A percentile compares a stretch with the other conserved stretches of the same genome.
phyloP scores from a whole-genome alignment of 2,888 invertebrate species.

The Ommatoiulus sabulosus region DNA sequence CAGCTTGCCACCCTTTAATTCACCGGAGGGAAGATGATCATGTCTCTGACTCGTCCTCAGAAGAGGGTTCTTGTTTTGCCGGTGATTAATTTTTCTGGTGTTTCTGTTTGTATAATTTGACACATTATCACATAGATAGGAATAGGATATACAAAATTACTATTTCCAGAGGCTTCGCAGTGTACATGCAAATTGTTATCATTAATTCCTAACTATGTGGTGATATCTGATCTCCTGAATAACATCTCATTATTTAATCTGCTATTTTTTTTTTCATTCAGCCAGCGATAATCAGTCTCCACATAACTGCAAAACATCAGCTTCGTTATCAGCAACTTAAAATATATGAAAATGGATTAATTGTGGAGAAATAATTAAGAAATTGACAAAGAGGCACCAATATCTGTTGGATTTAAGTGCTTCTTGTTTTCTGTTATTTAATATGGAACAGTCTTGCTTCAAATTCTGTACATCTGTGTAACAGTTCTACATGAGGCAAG shows the following conservation, averaged over 20 bases:
- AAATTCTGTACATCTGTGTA: neutral
- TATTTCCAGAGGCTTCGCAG: too few species aligned
- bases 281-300: neutral
- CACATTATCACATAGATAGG: too few species aligned
- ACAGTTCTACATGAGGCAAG: too few species aligned
- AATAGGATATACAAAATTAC: too few species aligned
- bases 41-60: neutral
- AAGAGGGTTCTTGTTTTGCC: neutral
- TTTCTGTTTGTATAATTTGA: too few species aligned
- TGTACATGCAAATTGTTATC: too few species aligned
- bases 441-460: neutral
- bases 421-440: neutral
- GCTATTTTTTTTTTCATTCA: neutral
- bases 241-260: neutral
- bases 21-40: neutral
- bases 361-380: neutral
- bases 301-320: neutral
- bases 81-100: neutral
- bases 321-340: neutral
- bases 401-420: neutral
- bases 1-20: constrained; percentile 19
- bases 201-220: too few species aligned
- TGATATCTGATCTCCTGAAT: too few species aligned
- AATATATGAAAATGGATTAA: neutral
- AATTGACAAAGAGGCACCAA: neutral